Base-by-base conservation (phyloP, 2,797 vertebrate genomes). In the Dryobates pubescens region DNA sequence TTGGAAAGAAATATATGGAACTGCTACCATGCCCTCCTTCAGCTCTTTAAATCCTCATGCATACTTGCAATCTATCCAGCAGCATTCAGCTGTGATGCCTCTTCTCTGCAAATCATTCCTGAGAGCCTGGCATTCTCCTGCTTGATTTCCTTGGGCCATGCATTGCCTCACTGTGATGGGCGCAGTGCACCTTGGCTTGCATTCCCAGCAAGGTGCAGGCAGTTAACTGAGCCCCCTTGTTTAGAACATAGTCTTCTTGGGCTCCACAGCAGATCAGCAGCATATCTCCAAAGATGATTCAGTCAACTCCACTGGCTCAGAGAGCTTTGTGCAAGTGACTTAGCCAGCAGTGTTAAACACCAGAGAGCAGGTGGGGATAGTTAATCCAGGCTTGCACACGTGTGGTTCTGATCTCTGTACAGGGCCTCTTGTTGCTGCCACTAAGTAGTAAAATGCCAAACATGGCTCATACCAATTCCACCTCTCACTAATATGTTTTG, bases 401-500 rank as follows among this genome's bases (percentile, higher is more conserved):
- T 14, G 51, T n/a, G 27, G 36, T 58, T 75, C 83, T 75, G 56
- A 51, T 56, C 70, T 36, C 34, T 49, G 5, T 7, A 13, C 1
- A 10, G 59, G 30, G 77, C 57, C 80, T 91, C 64, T 38, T 49
- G 49, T 8, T 82, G 73, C 91, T 88, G 68, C 57, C 36, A 58
- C 49, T 3, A 10, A 57, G 71, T 8, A 82, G 54, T 36, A 62
- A 91, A 92, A 78, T 10, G 41, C 65, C 85, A 91, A 94, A 88
- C 65, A 2, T 5, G 62, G 91, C 70, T 93, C 89, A 41, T 47
- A 69, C 73, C 80, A 75, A 72, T 69, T 75, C 85, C 73, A 78
- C 67, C 73, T 86, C 89, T 78, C 82, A 8, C 76, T 92, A 94
- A 89, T 62, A 24, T 11, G 73, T 89, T 96, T 86, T 94, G 73